Evolutionary conservation across 1,140 invertebrate species (phyloP).

Genomic region (Cotesia glomerata): DNA sequence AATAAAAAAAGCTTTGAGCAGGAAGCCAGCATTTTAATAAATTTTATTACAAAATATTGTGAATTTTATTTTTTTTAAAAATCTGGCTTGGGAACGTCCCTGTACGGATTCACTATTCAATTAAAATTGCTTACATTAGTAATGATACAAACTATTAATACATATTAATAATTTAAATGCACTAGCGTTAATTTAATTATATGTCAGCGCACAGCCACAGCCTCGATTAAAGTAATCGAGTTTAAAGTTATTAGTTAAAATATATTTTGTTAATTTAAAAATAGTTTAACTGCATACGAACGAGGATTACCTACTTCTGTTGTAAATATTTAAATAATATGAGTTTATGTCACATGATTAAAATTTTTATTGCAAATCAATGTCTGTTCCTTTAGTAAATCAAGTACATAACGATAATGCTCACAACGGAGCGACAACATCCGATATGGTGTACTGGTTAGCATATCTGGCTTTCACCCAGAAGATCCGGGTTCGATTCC

Average conservation of each 20-base stretch:
- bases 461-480: too few relatives aligned
- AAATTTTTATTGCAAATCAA: neutral
- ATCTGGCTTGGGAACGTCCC: constrained; percentile 51
- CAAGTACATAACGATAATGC: too few relatives aligned
- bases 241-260: constrained; percentile 27
- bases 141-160: constrained; percentile 7
- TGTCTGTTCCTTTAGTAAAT: too few relatives aligned
- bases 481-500: too few relatives aligned
- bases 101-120: constrained; percentile 36
- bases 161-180: constrained; percentile 2
- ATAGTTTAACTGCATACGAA: constrained; percentile 24
- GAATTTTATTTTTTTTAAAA: neutral
- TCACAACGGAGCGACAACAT: too few relatives aligned
- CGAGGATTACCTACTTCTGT: constrained; percentile 39
- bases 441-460: too few relatives aligned
- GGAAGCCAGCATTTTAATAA: constrained; percentile 37
- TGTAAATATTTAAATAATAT: constrained; percentile 26
- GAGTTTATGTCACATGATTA: neutral
- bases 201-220: constrained; percentile 40
- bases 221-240: constrained; percentile 27
- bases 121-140: neutral
- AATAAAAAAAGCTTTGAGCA: constrained; percentile 26
- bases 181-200: constrained; percentile 25
- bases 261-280: neutral
- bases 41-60: too few relatives aligned